These are phyloP conservation scores for Cydia strobilella DNA, from an alignment of 1,140 invertebrate species.

Conservation along the genomic window DNA sequence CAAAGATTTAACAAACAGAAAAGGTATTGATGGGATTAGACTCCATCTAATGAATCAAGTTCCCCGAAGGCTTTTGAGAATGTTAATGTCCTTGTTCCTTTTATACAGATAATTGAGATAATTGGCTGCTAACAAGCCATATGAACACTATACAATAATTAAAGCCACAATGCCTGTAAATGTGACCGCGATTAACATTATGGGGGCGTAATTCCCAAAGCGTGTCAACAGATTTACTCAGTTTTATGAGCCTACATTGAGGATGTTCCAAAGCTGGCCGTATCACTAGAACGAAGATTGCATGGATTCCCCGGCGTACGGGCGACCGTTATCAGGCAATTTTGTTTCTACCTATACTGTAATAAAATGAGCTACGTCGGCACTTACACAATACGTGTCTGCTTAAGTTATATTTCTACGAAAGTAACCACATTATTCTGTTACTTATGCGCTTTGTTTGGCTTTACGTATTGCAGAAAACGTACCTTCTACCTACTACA, in stretches of 20 bases:
- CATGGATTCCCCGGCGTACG: slow-evolving; percentile 30
- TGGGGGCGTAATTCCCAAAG: slow-evolving; percentile 5
- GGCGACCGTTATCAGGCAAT: slow-evolving; percentile 6
- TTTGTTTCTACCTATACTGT: not conserved
- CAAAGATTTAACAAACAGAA: too few species aligned
- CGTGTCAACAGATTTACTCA: slow-evolving; percentile 9
- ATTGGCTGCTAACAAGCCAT: not conserved
- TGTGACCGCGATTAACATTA: not conserved
- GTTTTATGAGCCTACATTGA: slow-evolving; percentile 24
- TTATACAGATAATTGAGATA: not conserved
- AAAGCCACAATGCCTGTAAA: not conserved
- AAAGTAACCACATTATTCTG: not conserved
- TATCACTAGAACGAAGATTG: slow-evolving; percentile 22
- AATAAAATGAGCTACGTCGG: slow-evolving; percentile 13
- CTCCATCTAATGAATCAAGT: too few species aligned
- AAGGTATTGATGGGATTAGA: too few species aligned
- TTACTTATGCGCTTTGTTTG: too few species aligned
- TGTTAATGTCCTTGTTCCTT: not conserved
- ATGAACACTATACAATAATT: slow-evolving; percentile 1
- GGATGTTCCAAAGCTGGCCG: slow-evolving; percentile 12
- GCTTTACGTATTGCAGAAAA: too few species aligned
- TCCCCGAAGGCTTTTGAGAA: too few species aligned
- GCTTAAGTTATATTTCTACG: not conserved
- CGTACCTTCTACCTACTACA: too few species aligned
- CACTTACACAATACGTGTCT: not conserved